phyloP scores from a whole-genome alignment of 1,140 invertebrate species.

The Drosophila nigromelanica region DNA sequence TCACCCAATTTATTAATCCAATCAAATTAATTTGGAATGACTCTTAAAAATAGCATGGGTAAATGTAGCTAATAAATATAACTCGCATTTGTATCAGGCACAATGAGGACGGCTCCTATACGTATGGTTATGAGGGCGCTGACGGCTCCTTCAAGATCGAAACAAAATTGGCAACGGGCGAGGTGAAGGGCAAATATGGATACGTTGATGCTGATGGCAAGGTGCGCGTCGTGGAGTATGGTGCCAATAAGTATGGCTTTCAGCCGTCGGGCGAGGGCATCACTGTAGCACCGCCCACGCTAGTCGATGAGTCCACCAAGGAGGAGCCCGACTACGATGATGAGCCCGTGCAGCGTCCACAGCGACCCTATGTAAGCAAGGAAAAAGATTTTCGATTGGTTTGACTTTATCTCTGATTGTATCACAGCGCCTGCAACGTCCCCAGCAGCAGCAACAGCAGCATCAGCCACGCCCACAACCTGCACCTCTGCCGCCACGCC shows the following conservation, averaged over 20 bases:
- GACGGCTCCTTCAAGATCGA: conserved; percentile 95
- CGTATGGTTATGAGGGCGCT: conserved; percentile 93
- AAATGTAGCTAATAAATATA: no score
- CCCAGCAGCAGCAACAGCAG: conserved; percentile 65
- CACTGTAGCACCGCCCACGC: conserved; percentile 91
- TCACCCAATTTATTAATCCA: no score
- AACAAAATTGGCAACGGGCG: conserved; percentile 90
- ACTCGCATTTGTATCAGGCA: conserved; percentile 85
- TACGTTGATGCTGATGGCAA: conserved; percentile 92
- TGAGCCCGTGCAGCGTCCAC: conserved; percentile 81
- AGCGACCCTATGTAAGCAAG: conserved; percentile 74
- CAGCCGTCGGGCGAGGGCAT: conserved; percentile 94
- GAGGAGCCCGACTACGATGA: conserved; percentile 84
- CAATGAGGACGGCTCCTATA: conserved; percentile 94
- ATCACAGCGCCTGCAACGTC: conserved; percentile 59
- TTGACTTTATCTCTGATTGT: background rate
- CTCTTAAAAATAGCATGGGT: no score
- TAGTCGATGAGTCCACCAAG: conserved; percentile 89
- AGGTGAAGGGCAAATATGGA: conserved; percentile 93
- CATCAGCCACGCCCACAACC: conserved; percentile 63
- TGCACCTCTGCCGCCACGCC: conserved; percentile 29
- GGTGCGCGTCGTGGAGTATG: conserved; percentile 93
- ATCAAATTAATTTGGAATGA: no score
- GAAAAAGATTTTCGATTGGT: background rate
- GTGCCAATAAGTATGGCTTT: conserved; percentile 94